A percentile compares a stretch with the other conserved stretches of the same genome.
These are phyloP conservation scores for Anseranas semipalmata DNA, from an alignment of 2,113 vertebrate genomes.

Conservation along the genomic window DNA sequence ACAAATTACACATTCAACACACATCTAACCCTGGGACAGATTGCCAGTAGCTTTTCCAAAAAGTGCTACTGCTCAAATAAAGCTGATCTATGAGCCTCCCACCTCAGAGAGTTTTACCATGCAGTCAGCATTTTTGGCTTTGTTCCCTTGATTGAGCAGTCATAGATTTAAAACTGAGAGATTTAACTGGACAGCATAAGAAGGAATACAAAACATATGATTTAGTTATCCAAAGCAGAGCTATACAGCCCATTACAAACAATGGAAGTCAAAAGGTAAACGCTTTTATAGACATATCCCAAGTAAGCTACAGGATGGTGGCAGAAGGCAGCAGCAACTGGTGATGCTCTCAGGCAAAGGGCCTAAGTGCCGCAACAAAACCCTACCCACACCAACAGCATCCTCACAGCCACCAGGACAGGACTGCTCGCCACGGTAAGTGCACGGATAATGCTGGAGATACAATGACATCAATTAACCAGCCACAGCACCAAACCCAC, in stretches of 20 bases:
- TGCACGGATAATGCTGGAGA: not conserved
- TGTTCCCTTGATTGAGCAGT: conserved; percentile 45
- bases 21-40: not conserved
- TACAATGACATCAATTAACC: not conserved
- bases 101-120: conserved; percentile 6
- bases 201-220: not conserved
- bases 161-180: conserved; percentile 24
- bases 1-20: not conserved
- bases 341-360: not conserved
- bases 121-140: conserved; percentile 54
- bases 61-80: conserved; percentile 53
- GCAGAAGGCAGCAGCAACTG: not conserved
- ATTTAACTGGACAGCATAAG: not conserved
- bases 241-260: not conserved
- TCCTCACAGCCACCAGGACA: not conserved
- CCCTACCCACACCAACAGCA: not conserved
- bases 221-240: not conserved
- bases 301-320: accelerated
- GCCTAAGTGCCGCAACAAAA: not conserved
- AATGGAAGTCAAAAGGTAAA: not conserved
- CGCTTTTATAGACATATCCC: not conserved
- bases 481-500: not conserved
- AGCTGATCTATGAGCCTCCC: conserved; percentile 52
- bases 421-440: not conserved
- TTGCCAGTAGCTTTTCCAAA: not conserved